Percentiles rank a stretch among this genome's conserved stretches.
phyloP scores from a whole-genome alignment of 1,140 invertebrate genomes.

The Marisa cornuarietis region DNA sequence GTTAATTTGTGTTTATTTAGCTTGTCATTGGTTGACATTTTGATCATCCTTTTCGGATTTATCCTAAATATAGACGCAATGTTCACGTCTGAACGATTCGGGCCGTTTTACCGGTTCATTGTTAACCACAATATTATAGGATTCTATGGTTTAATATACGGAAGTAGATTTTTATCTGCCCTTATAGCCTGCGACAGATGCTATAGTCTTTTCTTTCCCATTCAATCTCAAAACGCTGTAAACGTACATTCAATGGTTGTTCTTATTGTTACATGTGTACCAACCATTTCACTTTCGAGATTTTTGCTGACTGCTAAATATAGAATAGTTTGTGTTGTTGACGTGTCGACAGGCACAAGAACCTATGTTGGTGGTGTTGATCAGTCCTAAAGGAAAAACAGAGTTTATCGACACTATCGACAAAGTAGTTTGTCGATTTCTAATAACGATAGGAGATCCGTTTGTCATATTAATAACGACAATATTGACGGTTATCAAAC shows the following conservation, averaged over 20 bases:
- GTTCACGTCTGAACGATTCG: not conserved
- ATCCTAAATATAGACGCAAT: not conserved
- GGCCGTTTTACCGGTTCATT: not conserved
- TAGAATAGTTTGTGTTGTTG: not conserved
- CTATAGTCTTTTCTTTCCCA: not conserved
- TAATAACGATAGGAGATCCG: not conserved
- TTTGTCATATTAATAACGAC: not conserved
- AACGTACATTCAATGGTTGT: not conserved
- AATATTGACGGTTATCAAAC: not conserved
- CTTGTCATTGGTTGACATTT: not conserved
- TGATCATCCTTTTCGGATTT: not conserved
- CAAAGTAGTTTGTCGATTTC: not conserved
- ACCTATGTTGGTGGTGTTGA: not conserved
- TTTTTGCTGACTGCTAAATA: not conserved
- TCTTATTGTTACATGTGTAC: not conserved
- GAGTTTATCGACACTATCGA: not conserved
- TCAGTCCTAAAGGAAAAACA: not conserved
- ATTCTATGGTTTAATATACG: not conserved
- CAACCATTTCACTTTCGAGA: no score
- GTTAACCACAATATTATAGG: not conserved
- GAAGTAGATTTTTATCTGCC: not conserved
- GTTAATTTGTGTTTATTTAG: slow-evolving; percentile 4
- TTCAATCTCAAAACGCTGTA: not conserved
- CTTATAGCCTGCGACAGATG: not conserved
- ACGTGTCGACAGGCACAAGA: not conserved